phyloP scores from a whole-genome alignment of 2,888 invertebrate genomes.

The Julus scandinavius region DNA sequence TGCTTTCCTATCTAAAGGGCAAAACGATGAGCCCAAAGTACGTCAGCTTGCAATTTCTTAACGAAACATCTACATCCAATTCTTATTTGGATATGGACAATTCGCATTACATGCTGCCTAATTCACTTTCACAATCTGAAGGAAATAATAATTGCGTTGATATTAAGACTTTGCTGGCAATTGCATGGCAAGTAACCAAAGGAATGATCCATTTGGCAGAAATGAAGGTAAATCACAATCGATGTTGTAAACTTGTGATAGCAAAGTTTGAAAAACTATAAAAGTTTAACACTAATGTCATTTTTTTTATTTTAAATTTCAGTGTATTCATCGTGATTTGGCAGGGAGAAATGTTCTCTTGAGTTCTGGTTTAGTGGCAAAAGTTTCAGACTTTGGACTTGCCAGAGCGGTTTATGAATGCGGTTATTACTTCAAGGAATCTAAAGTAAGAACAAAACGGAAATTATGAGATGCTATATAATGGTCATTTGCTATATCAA shows the following conservation, averaged over 20 bases:
- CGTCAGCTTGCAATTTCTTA: constrained; percentile 48
- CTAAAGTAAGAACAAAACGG: constrained; percentile 47
- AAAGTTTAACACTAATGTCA: neutral
- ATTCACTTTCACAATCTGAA: neutral
- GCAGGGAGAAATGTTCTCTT: constrained; percentile 55
- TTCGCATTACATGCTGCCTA: constrained; percentile 31
- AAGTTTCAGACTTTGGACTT: constrained; percentile 56
- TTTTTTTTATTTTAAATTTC: neutral
- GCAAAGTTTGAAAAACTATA: neutral
- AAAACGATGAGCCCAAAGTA: constrained; percentile 35
- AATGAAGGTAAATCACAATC: constrained; percentile 52
- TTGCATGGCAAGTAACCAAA: constrained; percentile 55
- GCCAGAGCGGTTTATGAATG: constrained; percentile 57
- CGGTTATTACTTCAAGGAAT: constrained; percentile 56
- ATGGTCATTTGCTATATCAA: neutral
- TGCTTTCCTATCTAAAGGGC: constrained; percentile 40
- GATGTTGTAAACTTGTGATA: neutral
- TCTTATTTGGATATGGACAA: neutral
- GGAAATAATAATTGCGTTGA: neutral
- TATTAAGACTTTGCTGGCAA: constrained; percentile 48
- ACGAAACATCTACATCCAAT: neutral
- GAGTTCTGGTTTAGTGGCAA: constrained; percentile 44
- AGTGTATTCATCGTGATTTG: constrained; percentile 57
- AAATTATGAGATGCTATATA: neutral
- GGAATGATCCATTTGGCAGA: constrained; percentile 55